These are phyloP conservation scores for Anguilla megastoma DNA, from an alignment of 2,797 vertebrate genomes.

Conservation along the genomic window DNA sequence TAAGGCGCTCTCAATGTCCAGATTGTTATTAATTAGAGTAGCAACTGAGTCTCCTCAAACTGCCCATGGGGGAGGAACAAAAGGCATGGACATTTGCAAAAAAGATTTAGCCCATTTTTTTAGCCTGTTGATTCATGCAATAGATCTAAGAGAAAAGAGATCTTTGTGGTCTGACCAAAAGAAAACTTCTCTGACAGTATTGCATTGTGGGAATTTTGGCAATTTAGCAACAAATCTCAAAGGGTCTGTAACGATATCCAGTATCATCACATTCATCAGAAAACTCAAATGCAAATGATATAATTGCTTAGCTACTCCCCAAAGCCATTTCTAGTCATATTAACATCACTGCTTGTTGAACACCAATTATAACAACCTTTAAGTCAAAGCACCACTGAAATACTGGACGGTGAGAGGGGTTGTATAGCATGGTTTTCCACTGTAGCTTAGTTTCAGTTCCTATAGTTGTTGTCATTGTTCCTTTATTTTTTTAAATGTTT, in stretches of 20 bases:
- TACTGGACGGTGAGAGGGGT: neutral
- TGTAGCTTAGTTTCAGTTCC: neutral
- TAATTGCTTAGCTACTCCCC: neutral
- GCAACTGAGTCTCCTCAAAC: neutral
- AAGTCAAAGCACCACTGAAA: neutral
- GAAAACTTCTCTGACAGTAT: neutral
- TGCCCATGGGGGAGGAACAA: neutral
- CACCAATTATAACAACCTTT: neutral
- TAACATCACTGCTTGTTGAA: neutral
- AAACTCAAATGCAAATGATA: neutral
- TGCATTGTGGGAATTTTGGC: neutral
- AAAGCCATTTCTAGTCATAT: neutral
- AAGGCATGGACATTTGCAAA: neutral
- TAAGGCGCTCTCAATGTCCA: neutral
- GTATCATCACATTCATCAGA: neutral
- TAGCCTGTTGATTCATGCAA: no score
- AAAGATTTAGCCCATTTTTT: neutral
- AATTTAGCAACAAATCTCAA: no score
- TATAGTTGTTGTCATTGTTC: neutral
- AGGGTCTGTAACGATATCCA: neutral
- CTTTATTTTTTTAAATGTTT: neutral
- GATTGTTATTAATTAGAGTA: neutral
- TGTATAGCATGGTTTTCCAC: neutral
- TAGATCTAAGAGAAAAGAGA: no score
- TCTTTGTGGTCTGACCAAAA: neutral